These are phyloP conservation scores for Odontothrips loti DNA, from an alignment of 2,888 invertebrate species.

Conservation along the genomic window DNA sequence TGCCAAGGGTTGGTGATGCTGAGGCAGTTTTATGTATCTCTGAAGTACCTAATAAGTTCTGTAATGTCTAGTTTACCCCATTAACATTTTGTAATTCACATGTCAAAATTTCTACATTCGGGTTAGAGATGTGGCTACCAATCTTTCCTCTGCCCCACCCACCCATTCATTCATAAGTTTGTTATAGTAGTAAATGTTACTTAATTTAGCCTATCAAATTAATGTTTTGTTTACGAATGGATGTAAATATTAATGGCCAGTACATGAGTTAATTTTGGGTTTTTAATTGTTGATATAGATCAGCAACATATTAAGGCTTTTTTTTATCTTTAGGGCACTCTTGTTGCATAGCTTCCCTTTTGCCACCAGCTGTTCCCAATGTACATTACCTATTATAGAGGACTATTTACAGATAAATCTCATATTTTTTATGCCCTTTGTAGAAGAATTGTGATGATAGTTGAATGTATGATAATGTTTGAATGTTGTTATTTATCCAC, in stretches of 20 bases:
- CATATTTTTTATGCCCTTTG: constrained; percentile 25
- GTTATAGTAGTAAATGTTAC: background rate
- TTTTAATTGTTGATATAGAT: background rate
- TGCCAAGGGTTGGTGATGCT: background rate
- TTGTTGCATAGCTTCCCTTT: constrained; percentile 23
- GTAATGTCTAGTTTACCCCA: background rate
- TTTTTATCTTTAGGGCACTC: constrained; percentile 14
- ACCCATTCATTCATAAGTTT: background rate
- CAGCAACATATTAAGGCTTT: constrained; percentile 6
- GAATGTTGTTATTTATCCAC: constrained; percentile 13
- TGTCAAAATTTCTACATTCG: background rate
- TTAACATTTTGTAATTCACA: background rate
- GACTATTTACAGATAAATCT: constrained; percentile 22
- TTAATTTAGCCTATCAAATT: background rate
- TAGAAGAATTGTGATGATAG: constrained; percentile 26
- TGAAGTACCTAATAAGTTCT: background rate
- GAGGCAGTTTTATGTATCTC: background rate
- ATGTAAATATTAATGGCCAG: constrained; percentile 3
- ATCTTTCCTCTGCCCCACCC: background rate
- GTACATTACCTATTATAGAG: constrained; percentile 9
- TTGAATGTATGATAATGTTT: constrained; percentile 18
- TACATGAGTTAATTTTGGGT: background rate
- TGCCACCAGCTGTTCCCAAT: constrained; percentile 17
- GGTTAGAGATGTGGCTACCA: background rate
- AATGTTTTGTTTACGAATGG: background rate